Base-by-base conservation (phyloP, 2,888 invertebrate genomes). In the Lepeophtheirus nordmannii region DNA sequence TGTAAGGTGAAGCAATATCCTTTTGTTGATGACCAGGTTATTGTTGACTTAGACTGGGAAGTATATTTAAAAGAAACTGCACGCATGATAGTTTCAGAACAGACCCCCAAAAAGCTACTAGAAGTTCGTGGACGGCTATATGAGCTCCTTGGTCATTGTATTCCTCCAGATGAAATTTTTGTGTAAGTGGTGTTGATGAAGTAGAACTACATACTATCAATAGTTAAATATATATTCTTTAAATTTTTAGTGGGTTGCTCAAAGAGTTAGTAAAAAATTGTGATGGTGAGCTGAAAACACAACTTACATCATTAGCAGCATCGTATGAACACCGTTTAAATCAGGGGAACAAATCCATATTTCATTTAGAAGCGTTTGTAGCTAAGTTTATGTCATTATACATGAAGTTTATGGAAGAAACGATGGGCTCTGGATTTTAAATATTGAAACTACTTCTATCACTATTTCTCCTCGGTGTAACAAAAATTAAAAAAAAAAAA, bases 311-410 rank as follows among this genome's bases (percentile, higher is more conserved):
- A 69, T 80, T 85, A 72, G 97, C 97, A 11, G 90, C 94, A 0
- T 81, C 82, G 68, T 93, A 88, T 77, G 96, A 98, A 75, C 91
- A 96, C 74, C 83, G 90, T 71, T 85, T 96, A 82, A 85, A 87
- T 72, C 82, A 85, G 67, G 97, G 97, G 20, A 89, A 87, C 72
- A 97, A 97, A 77, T 83, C 87, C 23, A 94, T 98, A 72, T 94
- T 92, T 73, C 97, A 98, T 75, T 79, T 98, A 65, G 98, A 98
- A 77, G 94, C 94, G 2, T 98, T 98, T 79, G 86, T 94, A 61
- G 92, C 92, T 0, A 87, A 88, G 72, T 96, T 96, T 75, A 97
- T 98, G 97, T 82, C 85, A 41, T 84, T 91, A 70, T 94, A 93
- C 74, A 89, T 90, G 73, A 84, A 85, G 72, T 92, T 87, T 74